Evolutionary conservation across 2,888 invertebrate genomes (phyloP), one percentile per base, ranked within the genome.

Genomic region (Leptinotarsa haldemani): DNA sequence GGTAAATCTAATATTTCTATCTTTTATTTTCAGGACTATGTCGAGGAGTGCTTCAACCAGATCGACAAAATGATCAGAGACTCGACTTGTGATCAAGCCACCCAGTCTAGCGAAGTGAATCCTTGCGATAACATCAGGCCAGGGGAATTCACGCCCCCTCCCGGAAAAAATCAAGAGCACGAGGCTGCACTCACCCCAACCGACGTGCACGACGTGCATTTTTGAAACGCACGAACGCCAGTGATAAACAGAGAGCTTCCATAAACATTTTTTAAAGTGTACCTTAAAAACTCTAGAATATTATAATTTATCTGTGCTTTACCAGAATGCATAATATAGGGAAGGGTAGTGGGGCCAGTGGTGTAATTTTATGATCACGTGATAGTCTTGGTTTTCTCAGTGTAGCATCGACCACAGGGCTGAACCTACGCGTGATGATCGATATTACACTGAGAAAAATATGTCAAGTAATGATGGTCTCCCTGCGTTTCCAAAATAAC

Each of bases 151-250:
- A 85, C 85, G 12, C 85, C 85, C 61, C 83, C 81, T 20, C 86
- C 87, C 77, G 86, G 86, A 77, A 88, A 88, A 77, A 90, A 90
- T 66, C 82, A 87, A 86, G 91, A 92, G 79, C 93, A 92, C 88
- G 92, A 91, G 87, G 93, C 92, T 87, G 93, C 95, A 81, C 92
- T 93, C 81, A 95, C 95, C 70, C 95, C 95, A 82, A 95, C 95
- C 82, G 96, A 96, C 87, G 93, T 95, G 82, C 91, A 94, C 82
- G 94, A 96, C 88, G 92, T 96, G 80, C 93, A 94, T 88, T 95
- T 94, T 89, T 94, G 89, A 88, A 50, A 64, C 47, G 63, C 61
- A 61, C 63, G 53, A 75, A 75, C 74, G 76, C 74, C 77, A 80
- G 81, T 79, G 80, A 80, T 80, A 78, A 64, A 73, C 69, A 80